Percentiles rank a stretch among this genome's conserved stretches.
Evolutionary conservation across 2,888 invertebrate genomes (phyloP).

Genomic region (Lasius fuliginosus): DNA sequence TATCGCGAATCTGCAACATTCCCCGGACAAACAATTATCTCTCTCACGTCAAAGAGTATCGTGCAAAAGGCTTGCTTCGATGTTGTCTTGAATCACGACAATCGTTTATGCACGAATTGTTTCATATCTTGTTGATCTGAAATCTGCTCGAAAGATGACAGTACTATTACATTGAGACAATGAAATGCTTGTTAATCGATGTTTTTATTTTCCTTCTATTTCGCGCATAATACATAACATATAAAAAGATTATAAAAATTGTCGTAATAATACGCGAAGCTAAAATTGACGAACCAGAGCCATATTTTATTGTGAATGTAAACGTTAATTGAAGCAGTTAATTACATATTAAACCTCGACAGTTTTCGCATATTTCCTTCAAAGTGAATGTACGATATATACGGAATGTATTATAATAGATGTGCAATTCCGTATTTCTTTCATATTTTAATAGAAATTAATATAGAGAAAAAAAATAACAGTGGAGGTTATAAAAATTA

Average conservation of each 20-base stretch:
- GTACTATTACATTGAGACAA: background rate
- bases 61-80: background rate
- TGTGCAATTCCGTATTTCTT: background rate
- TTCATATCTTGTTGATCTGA: background rate
- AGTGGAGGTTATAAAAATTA: background rate
- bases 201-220: background rate
- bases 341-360: background rate
- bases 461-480: background rate
- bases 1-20: slow-evolving; percentile 77
- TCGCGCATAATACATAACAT: background rate
- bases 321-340: slow-evolving; percentile 11
- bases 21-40: slow-evolving; percentile 39
- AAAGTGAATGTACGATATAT: background rate
- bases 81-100: slow-evolving; percentile 12
- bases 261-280: background rate
- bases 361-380: slow-evolving; percentile 17
- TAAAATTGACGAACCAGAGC: background rate
- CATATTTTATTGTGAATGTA: background rate
- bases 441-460: background rate
- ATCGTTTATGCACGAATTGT: background rate
- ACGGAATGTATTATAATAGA: background rate
- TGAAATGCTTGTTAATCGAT: background rate
- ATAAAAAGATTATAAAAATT: background rate
- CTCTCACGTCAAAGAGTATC: slow-evolving; percentile 2
- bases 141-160: background rate